Evolutionary conservation across 1,140 invertebrate species (phyloP), one percentile per base, ranked within the genome.

Genomic region (Polyergus mexicanus): DNA sequence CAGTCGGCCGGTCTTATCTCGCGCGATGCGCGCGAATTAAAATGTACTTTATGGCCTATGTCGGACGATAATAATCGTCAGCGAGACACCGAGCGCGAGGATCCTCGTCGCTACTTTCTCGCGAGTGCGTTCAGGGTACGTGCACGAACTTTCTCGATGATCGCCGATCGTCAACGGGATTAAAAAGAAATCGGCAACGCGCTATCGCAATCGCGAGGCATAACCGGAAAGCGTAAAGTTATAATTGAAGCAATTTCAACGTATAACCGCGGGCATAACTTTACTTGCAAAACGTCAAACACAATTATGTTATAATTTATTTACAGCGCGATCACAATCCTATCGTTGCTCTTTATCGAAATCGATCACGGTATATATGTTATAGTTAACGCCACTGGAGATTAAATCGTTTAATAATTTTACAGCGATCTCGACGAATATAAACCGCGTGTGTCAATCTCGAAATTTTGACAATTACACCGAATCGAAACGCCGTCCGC

Each of bases 11-110:
- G 69, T 71, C 75, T 90, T 89, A 86, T 87, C 85, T 84, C 85
- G 87, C 83, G 89, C 85, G 77, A 41, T 66, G 80, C 35, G 88
- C 75, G 86, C 88, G 89, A 91, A 91, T 92, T 91, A 91, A 92
- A 91, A 88, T 84, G 81, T 87, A 90, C 76, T 91, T 92, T 92
- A 92, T 91, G 88, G 88, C 65, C 85, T 75, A 68, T 90, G 88
- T 92, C 89, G 85, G 75, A 62, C 90, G 88, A 91, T 90, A 90
- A 89, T 83, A 83, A 83, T 78, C 88, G 76, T 66, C 86, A 88
- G 84, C 80, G 83, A 77, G 84, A 77, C 66, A 35, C 58, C 75
- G 58, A 16, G 60, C 60, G 41, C 22, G 62, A 58, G 47, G 22
- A 78, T 85, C 62, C 60, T 25, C 58, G 32, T 19, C 35, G 35